A percentile compares a stretch with the other conserved stretches of the same genome.
Evolutionary conservation across 2,113 vertebrate genomes (phyloP).

Genomic region (Chloroceryle aenea): DNA sequence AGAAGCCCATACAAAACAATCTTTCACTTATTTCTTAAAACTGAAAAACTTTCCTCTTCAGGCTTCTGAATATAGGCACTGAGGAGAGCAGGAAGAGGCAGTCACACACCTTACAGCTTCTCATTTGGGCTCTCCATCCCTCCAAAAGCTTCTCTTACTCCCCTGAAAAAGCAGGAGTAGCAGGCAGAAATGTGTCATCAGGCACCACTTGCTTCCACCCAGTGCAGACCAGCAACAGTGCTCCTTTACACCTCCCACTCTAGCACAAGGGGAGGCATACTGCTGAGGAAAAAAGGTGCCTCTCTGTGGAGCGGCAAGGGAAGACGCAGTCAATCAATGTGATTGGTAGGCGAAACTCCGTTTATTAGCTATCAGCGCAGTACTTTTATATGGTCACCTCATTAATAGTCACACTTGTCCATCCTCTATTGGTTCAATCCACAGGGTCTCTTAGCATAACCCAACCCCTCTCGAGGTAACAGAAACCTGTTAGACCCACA

Average conservation of each 20-base stretch:
- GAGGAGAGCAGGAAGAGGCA: background rate
- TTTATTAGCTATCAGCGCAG: too few species aligned
- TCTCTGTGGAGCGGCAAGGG: too few species aligned
- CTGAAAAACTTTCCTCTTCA: background rate
- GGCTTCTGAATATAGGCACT: rapidly evolving
- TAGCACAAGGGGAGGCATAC: background rate
- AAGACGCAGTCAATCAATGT: too few species aligned
- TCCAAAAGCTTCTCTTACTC: background rate
- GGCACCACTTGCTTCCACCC: background rate
- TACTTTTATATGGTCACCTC: too few species aligned
- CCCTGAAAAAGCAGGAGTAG: background rate
- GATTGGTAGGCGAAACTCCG: too few species aligned
- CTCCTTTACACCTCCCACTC: background rate
- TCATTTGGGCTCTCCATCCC: background rate
- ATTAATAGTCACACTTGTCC: too few species aligned
- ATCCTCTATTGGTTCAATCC: too few species aligned
- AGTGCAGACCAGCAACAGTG: background rate
- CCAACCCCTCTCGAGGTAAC: too few species aligned
- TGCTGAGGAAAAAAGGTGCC: background rate
- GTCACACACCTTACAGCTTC: background rate
- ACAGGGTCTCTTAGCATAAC: too few species aligned
- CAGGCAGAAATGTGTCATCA: background rate
- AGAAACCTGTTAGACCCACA: too few species aligned
- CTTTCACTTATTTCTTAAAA: background rate
- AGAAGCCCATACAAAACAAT: background rate